Base-by-base conservation (phyloP, 2,797 vertebrate species). In the Gymnoscopelus microlampas region DNA sequence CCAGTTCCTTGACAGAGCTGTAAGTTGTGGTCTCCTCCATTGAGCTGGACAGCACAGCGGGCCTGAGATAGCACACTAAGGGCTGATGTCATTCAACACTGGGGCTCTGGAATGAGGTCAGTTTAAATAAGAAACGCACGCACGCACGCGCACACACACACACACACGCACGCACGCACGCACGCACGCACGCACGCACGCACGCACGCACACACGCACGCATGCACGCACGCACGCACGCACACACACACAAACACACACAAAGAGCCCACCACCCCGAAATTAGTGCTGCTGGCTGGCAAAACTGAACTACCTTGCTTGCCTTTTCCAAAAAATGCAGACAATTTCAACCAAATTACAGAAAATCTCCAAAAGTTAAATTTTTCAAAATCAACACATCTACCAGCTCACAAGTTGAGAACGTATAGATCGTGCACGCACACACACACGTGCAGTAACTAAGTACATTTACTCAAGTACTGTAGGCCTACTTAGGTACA, bases 41-140 rank as follows among this genome's bases (percentile, higher is more conserved):
- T 53, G 15, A 15, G 50, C 57, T n/a, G 49, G 13, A 77, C 76
- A 68, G 68, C 66, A 54, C 50, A 66, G 63, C 3, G 4, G 55
- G 71, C 58, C 61, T 68, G 65, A 68, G 53, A 48, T 58, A 65
- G 49, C 9, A 63, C 24, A 63, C 24, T 5, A 63, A 68, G 57
- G 59, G 65, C 71, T 88, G 91, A 90, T 85, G 87, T 90, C 88
- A 91, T 88, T 50, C 73, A 63, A 70, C 63, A 74, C 70, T 66
- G 19, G 19, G 66, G 63, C 83, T 14, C 49, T 77, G 60, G 76
- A 85, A 88, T 90, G 87, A 91, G 90, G 89, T 91, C 88, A 88
- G 60, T 79, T 81, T 85, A 87, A 90, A 91, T 89, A 79, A 78
- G 85, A 91, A 78, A 85, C 84, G 87, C 82, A 82, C 70, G 54